Conservation (phyloP, 2,113 vertebrate species). For the Ranitomeya variabilis region DNA sequence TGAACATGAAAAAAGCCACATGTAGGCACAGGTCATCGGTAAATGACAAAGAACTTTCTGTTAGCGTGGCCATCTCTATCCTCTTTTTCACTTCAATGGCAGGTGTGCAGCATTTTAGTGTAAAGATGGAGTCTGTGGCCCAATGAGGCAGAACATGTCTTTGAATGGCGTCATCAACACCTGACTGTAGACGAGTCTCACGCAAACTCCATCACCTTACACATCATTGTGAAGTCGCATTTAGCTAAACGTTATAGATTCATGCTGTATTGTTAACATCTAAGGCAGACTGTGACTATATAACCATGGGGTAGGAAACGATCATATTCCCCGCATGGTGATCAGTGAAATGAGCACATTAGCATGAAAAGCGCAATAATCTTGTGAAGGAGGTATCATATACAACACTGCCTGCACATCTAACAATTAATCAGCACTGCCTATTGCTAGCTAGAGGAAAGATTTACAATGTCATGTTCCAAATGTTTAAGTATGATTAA, state of each 20-base stretch:
- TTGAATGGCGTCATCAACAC: constrained; percentile 16
- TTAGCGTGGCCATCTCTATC: constrained; percentile 14
- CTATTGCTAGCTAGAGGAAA: not conserved
- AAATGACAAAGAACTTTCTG: constrained; percentile 30
- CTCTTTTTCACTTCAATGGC: constrained; percentile 1
- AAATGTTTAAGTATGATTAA: not conserved
- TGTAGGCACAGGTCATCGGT: constrained; percentile 25
- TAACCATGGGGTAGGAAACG: not conserved
- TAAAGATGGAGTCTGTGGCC: not conserved
- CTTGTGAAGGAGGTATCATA: not conserved
- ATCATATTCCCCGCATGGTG: not conserved
- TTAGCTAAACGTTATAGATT: not conserved
- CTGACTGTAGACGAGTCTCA: constrained; percentile 27
- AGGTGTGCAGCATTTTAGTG: not conserved
- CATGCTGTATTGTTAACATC: not conserved
- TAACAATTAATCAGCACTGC: not conserved
- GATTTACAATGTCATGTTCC: not conserved
- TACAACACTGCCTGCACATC: not conserved
- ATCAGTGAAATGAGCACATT: not conserved
- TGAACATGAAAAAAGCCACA: constrained; percentile 13
- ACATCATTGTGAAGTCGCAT: not conserved
- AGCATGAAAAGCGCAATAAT: not conserved
- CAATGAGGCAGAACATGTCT: constrained; percentile 19
- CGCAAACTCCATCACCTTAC: not conserved
- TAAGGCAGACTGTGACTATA: not conserved